These are phyloP conservation scores for Ctenopoma multispine DNA, from an alignment of 2,797 vertebrate genomes.

Conservation along the genomic window DNA sequence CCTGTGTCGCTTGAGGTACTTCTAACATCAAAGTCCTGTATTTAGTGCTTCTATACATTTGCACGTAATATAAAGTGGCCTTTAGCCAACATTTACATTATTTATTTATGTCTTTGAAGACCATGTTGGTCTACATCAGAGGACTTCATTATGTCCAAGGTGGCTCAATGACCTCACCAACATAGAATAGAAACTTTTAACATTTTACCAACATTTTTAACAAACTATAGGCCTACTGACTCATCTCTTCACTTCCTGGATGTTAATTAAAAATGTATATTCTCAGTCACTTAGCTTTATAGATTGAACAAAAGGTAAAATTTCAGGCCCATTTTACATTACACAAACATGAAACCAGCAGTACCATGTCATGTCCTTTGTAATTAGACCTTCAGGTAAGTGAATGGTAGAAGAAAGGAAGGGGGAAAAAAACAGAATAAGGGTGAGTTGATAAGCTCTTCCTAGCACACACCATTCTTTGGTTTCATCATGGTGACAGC, in stretches of 20 bases:
- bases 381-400: constrained; percentile 7
- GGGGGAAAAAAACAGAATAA: constrained; percentile 1
- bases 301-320: background rate
- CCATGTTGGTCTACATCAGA: constrained; percentile 56
- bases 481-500: constrained; percentile 55
- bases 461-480: constrained; percentile 41
- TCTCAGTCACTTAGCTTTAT: background rate
- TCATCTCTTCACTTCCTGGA: background rate
- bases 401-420: background rate
- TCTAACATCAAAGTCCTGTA: background rate
- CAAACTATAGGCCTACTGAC: background rate
- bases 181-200: background rate
- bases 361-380: background rate
- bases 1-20: background rate
- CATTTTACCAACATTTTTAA: background rate
- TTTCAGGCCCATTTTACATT: background rate
- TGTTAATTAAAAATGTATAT: background rate
- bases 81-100: constrained; percentile 64
- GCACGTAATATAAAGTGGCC: constrained; percentile 43
- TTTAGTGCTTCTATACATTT: constrained; percentile 11
- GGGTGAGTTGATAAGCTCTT: constrained; percentile 24
- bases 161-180: constrained; percentile 11
- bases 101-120: constrained; percentile 60
- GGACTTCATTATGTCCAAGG: constrained; percentile 51
- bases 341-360: background rate